Base-by-base conservation (phyloP, 2,888 invertebrate species). In the Microchrysa polita region DNA sequence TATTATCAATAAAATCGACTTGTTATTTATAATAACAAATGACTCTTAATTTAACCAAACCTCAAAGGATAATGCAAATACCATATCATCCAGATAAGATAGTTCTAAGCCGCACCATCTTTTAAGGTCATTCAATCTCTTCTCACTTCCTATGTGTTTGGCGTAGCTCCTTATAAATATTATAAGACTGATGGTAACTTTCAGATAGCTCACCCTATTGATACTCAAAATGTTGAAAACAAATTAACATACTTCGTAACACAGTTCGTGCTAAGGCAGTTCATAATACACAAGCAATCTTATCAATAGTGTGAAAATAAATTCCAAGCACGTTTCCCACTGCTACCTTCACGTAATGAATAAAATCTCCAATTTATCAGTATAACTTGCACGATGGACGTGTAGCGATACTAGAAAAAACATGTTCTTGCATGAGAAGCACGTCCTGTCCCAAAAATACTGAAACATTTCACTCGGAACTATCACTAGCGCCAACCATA, bases 331-430 rank as follows among this genome's bases (percentile, higher is more conserved):
- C 67, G 67, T 67, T 27, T 27, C 27, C 52, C 53, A 61, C 61
- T 61, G 40, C 52, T 53, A 67, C 14, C 67, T 67, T 52, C 67
- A 67, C 67, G 67, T 67, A 67, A 53, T 67, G 67, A 67, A 67
- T 67, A 27, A 67, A 67, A 44, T 67, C 65, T 67, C 14, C 18
- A 52, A 23, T 52, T 52, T 52, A 67, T 67, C 52, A 16, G 67
- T 20, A 34, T 5, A 5, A 12, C 48, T n/a, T 10, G 48, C 2
- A 27, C 60, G 14, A 40, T 34, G 27, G 7, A 34, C 7, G 27
- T 34, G 27, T 2, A 55, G 55, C 55, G 10, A 55, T 18, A 22
- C 20, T 20, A 40, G 61, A 40, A 20, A 2, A n/a, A 10, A 16
- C 10, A 40, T 1, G 4, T 61, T 61, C 48, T 52, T 27, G 52